phyloP scores from a whole-genome alignment of 2,113 vertebrate species.

The Odocoileus virginianus region DNA sequence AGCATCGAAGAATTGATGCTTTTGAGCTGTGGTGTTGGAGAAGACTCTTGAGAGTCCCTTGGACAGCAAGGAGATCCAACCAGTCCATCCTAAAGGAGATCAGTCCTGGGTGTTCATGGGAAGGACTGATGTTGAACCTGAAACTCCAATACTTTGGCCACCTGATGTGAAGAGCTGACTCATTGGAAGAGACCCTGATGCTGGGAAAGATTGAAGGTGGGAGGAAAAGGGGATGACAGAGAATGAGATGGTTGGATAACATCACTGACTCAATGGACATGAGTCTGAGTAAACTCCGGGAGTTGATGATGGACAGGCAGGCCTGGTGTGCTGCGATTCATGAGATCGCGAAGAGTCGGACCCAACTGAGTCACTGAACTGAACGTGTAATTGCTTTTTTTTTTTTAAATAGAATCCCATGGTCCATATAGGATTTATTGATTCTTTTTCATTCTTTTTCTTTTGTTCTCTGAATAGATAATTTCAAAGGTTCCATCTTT shows the following conservation, averaged over 20 bases:
- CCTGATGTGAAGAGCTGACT: neutral
- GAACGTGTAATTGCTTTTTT: neutral
- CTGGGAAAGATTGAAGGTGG: neutral
- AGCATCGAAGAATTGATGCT: fast-evolving
- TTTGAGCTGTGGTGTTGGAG: neutral
- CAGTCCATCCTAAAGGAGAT: neutral
- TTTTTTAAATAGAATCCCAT: neutral
- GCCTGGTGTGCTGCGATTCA: neutral
- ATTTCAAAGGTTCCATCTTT: neutral
- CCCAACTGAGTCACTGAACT: neutral
- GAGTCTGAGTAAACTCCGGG: neutral
- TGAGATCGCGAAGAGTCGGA: neutral
- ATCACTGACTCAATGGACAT: neutral
- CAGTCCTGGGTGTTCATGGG: neutral
- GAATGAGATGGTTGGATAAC: neutral
- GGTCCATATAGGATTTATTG: neutral
- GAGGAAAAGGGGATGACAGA: neutral
- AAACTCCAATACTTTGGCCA: neutral
- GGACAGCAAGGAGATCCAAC: neutral
- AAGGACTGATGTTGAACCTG: neutral
- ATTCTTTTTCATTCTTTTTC: neutral
- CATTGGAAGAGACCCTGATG: neutral
- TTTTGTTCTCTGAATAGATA: neutral
- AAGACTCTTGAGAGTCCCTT: neutral
- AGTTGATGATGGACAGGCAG: neutral